Evolutionary conservation across 2,888 invertebrate genomes (phyloP).

Genomic region (Steinernema hermaphroditum): DNA sequence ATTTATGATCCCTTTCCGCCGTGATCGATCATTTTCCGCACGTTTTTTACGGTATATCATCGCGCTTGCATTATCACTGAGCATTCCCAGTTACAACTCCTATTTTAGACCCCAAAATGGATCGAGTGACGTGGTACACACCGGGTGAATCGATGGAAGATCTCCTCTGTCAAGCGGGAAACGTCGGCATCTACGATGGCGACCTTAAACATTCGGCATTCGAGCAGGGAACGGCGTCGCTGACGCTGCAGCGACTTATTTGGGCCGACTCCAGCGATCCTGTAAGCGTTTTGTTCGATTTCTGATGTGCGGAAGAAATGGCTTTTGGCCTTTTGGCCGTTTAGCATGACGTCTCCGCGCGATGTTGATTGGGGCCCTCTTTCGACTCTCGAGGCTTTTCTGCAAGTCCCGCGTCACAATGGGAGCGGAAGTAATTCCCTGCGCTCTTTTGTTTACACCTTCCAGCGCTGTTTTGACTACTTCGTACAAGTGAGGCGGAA

Average conservation of each 20-base stretch:
- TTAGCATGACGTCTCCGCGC: too few species aligned
- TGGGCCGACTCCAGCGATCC: conserved; percentile 66
- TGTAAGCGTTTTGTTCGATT: conserved; percentile 40
- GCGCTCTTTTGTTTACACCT: too few species aligned
- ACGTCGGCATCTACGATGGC: conserved; percentile 65
- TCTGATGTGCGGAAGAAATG: background rate
- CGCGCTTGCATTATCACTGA: too few species aligned
- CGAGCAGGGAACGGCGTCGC: conserved; percentile 63
- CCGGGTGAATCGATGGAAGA: conserved; percentile 65
- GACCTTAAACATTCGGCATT: conserved; percentile 64
- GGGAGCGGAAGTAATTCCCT: background rate
- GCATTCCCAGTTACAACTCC: too few species aligned
- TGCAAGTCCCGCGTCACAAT: conserved; percentile 34
- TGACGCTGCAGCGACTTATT: conserved; percentile 64
- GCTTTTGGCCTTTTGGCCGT: background rate
- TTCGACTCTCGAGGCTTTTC: background rate
- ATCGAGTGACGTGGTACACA: conserved; percentile 63
- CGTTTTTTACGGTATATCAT: too few species aligned
- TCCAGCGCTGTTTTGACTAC: too few species aligned
- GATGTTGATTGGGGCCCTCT: too few species aligned
- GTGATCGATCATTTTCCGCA: too few species aligned
- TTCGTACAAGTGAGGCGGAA: too few species aligned
- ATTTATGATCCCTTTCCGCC: too few species aligned
- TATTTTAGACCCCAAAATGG: conserved; percentile 48
- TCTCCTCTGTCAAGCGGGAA: conserved; percentile 62